A percentile compares a stretch with the other conserved stretches of the same genome.
These are phyloP conservation scores for Lithobates sylvaticus DNA, from an alignment of 2,797 vertebrate genomes.

Conservation along the genomic window DNA sequence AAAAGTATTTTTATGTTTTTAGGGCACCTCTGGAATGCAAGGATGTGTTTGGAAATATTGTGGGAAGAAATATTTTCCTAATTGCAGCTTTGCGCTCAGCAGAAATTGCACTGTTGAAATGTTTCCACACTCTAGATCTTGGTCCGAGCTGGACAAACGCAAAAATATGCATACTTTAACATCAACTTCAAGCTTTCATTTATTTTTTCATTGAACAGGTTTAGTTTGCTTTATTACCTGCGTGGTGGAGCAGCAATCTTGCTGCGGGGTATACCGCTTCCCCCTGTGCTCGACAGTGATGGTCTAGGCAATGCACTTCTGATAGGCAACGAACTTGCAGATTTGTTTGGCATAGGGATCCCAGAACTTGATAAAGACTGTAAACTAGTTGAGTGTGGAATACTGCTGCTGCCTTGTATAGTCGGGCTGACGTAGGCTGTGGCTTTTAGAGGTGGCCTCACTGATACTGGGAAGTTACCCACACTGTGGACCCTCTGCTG, in stretches of 20 bases:
- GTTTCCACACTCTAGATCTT: too few relatives aligned
- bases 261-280: conserved; percentile 85
- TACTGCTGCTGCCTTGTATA: conserved; percentile 81
- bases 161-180: too few relatives aligned
- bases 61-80: too few relatives aligned
- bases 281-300: conserved; percentile 84
- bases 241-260: conserved; percentile 85
- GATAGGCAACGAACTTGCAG: conserved; percentile 71
- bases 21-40: too few relatives aligned
- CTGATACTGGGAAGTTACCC: conserved; percentile 87
- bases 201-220: not conserved
- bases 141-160: too few relatives aligned
- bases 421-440: conserved; percentile 98
- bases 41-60: too few relatives aligned
- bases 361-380: conserved; percentile 83
- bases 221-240: conserved; percentile 74
- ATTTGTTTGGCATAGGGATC: conserved; percentile 87
- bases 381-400: conserved; percentile 80
- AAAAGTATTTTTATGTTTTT: too few relatives aligned
- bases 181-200: too few relatives aligned
- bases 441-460: conserved; percentile 90
- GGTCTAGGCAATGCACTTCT: conserved; percentile 95
- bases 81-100: too few relatives aligned
- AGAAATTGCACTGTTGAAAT: too few relatives aligned
- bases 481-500: conserved; percentile 92